Conservation (phyloP, 1,140 invertebrate genomes). For the Laupala kohalensis region DNA sequence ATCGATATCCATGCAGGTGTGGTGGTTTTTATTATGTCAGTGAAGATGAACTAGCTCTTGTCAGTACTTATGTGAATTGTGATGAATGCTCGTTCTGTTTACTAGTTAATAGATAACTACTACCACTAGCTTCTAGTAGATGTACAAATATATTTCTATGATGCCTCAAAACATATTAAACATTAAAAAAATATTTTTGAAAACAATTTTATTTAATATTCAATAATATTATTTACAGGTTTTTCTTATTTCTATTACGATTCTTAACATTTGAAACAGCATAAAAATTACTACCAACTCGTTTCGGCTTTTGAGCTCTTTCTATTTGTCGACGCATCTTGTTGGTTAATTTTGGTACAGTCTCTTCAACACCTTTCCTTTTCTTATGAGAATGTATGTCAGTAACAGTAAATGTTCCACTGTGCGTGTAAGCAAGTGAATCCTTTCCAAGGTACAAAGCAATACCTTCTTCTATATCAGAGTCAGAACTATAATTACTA, state of each 20-base stretch:
- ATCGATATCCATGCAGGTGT: slow-evolving; percentile 47
- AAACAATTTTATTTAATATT: not conserved
- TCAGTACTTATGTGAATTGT: slow-evolving; percentile 38
- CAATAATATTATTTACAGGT: not conserved
- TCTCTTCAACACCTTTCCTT: not conserved
- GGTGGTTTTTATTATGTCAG: slow-evolving; percentile 42
- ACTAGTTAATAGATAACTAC: slow-evolving; percentile 24
- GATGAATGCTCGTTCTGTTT: slow-evolving; percentile 51
- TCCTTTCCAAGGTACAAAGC: too few relatives aligned
- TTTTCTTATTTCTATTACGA: slow-evolving; percentile 39
- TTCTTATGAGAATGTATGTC: not conserved
- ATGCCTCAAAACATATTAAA: not conserved
- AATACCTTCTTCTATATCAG: not conserved
- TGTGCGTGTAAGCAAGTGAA: not conserved
- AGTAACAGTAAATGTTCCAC: not conserved
- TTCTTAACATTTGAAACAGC: slow-evolving; percentile 88
- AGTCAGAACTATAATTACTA: not conserved
- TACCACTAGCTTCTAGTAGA: not conserved
- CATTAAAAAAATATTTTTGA: not conserved
- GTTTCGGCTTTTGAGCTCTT: slow-evolving; percentile 61
- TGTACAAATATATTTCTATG: not conserved
- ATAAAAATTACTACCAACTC: slow-evolving; percentile 88
- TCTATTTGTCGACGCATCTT: slow-evolving; percentile 64
- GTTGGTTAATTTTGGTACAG: slow-evolving; percentile 42
- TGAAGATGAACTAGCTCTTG: slow-evolving; percentile 27